Evolutionary conservation across 2,797 vertebrate species (phyloP).

Genomic region (Allochrocebus solatus): DNA sequence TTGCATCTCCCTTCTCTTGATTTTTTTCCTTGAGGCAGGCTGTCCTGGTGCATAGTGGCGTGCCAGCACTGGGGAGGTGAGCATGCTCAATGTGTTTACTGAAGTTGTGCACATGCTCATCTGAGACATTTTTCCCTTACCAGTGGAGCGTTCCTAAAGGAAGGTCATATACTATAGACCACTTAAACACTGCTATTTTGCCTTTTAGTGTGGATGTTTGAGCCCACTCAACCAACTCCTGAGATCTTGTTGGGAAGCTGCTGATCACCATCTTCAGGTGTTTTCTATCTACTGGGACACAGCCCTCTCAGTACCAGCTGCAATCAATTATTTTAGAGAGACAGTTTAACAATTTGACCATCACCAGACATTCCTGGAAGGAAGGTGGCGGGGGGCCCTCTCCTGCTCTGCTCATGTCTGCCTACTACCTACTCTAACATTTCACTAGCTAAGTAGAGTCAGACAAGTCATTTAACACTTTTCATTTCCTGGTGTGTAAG

Average conservation of each 20-base stretch:
- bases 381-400: background rate
- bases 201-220: background rate
- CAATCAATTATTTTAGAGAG: background rate
- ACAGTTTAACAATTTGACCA: background rate
- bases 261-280: background rate
- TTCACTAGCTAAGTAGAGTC: background rate
- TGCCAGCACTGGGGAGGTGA: background rate
- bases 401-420: background rate
- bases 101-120: background rate
- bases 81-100: background rate
- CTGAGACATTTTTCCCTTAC: background rate
- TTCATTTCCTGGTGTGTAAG: slow-evolving; percentile 3
- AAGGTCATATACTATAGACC: background rate
- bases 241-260: background rate
- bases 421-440: background rate
- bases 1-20: background rate
- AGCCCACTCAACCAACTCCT: background rate
- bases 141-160: background rate
- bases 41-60: background rate
- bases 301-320: background rate
- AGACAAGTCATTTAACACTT: background rate
- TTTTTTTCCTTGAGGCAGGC: background rate
- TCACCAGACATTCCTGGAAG: background rate
- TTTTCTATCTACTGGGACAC: background rate
- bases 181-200: background rate